Evolutionary conservation across 1,140 invertebrate genomes (phyloP).

Genomic region (Macrocentrus cingulum): DNA sequence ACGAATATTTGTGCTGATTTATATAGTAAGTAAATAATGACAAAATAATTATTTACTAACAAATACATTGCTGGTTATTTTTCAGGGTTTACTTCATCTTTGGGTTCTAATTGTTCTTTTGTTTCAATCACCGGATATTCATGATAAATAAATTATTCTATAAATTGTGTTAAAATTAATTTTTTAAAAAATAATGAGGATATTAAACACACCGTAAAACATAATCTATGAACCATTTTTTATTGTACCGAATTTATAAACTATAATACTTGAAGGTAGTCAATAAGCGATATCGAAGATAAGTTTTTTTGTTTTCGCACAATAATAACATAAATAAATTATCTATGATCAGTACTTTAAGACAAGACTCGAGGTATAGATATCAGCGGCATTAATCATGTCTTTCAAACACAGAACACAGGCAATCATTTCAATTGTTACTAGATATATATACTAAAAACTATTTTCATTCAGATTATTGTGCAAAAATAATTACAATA

Average conservation of each 20-base stretch:
- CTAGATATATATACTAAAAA: too few species aligned
- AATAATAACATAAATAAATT: constrained; percentile 26
- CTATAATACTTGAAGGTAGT: constrained; percentile 27
- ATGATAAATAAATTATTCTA: constrained; percentile 41
- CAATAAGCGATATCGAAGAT: constrained; percentile 2
- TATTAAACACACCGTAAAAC: not conserved
- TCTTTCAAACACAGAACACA: too few species aligned
- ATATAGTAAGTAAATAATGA: constrained; percentile 62
- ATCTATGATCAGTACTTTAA: constrained; percentile 4
- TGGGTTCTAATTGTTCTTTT: constrained; percentile 73
- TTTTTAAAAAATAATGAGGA: not conserved
- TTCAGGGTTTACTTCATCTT: constrained; percentile 68
- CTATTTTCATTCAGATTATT: too few species aligned
- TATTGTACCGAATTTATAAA: constrained; percentile 3
- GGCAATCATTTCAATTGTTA: too few species aligned
- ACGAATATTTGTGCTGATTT: constrained; percentile 75
- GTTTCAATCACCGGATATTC: constrained; percentile 69
- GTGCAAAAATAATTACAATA: too few species aligned
- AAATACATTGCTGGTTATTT: constrained; percentile 23
- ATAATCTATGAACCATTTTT: constrained; percentile 12
- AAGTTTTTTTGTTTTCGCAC: constrained; percentile 6
- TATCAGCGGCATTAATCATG: too few species aligned
- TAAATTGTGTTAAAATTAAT: constrained; percentile 7
- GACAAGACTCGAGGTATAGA: not conserved
- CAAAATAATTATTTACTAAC: constrained; percentile 1